phyloP scores from a whole-genome alignment of 1,140 invertebrate species.

The Chironomus tepperi region DNA sequence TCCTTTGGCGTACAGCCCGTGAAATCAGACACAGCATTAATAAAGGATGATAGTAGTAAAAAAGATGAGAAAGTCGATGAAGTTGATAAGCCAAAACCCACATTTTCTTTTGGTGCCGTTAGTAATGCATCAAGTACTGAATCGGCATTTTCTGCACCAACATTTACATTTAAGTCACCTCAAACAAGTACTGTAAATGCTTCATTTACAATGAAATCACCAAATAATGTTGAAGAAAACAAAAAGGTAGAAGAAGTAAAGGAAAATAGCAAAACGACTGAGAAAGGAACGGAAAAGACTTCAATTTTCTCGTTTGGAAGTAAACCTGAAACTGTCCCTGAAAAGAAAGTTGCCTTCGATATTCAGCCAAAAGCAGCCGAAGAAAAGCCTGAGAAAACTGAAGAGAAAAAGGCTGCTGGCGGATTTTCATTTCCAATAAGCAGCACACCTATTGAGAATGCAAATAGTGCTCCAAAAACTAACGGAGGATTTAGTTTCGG shows the following conservation, averaged over 20 bases:
- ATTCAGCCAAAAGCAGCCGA: conserved; percentile 39
- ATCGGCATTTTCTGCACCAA: conserved; percentile 28
- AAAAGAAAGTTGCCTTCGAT: conserved; percentile 32
- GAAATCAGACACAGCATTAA: conserved; percentile 29
- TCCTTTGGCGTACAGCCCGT: conserved; percentile 39
- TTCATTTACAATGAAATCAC: conserved; percentile 20
- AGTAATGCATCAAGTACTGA: conserved; percentile 5
- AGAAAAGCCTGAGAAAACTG: conserved; percentile 26
- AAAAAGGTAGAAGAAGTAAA: conserved; percentile 28
- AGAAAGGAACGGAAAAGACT: not conserved
- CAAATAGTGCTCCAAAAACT: conserved; percentile 2
- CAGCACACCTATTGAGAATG: conserved; percentile 25
- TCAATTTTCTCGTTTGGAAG: conserved; percentile 27
- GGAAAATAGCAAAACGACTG: not conserved
- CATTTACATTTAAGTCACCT: conserved; percentile 26
- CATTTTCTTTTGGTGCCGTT: conserved; percentile 39
- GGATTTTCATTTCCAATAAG: conserved; percentile 29
- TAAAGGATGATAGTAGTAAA: conserved; percentile 27
- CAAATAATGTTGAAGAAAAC: conserved; percentile 27
- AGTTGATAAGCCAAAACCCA: conserved; percentile 34
- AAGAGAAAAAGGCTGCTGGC: conserved; percentile 25
- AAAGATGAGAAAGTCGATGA: conserved; percentile 23
- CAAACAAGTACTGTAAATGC: conserved; percentile 25
- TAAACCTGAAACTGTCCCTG: conserved; percentile 36
- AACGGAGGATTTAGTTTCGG: not conserved